Conservation (phyloP, 1,140 invertebrate genomes). For the Bombus polaris region DNA sequence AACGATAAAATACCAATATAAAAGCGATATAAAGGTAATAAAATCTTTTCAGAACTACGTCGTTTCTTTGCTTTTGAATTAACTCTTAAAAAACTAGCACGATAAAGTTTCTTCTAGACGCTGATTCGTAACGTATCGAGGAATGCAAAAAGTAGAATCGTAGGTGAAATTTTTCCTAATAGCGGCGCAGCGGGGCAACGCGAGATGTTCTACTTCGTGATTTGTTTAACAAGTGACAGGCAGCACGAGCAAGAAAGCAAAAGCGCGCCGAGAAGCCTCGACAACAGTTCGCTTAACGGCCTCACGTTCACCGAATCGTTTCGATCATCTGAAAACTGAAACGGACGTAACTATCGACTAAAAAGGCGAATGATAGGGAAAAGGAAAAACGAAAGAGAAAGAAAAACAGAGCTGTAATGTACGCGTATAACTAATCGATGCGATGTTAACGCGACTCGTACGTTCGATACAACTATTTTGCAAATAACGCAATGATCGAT, state of each 20-base stretch:
- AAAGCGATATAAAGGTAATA: neutral
- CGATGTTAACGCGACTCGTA: too few relatives aligned
- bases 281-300: neutral
- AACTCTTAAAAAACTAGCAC: neutral
- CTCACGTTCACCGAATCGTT: slow-evolving; percentile 3
- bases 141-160: neutral
- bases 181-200: neutral
- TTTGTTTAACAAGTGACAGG: slow-evolving; percentile 1
- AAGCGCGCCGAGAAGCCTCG: neutral
- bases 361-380: neutral
- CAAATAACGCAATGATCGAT: neutral
- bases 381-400: rapidly evolving
- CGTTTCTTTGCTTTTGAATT: neutral
- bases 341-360: neutral
- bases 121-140: neutral
- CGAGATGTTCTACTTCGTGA: neutral
- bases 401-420: neutral
- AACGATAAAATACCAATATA: neutral
- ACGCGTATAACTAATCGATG: neutral
- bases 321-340: neutral
- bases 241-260: slow-evolving; percentile 22
- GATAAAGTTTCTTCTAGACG: too few relatives aligned
- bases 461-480: too few relatives aligned
- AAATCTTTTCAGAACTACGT: neutral
- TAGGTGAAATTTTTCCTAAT: slow-evolving; percentile 13